Base-by-base conservation (phyloP, 2,113 vertebrate species). In the Melospiza georgiana region DNA sequence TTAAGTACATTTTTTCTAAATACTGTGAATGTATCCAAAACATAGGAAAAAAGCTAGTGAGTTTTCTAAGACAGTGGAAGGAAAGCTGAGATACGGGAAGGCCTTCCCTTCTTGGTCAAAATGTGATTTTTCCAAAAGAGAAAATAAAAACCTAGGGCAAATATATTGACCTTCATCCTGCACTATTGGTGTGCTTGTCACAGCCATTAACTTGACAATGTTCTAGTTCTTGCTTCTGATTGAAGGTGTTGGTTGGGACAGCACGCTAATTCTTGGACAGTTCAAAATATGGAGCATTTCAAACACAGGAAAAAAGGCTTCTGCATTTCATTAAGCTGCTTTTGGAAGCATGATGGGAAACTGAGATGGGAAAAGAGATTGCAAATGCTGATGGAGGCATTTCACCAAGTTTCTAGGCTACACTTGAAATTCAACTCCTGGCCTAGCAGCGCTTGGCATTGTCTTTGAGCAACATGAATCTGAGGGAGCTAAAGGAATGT, bases 351-450 rank as follows among this genome's bases (percentile, higher is more conserved):
- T 12, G 23, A 66, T 46, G 37, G 49, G 63, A 89, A 81, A 78
- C 39, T 22, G 67, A 90, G 39, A 27, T 6, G 13, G 71, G 67
- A 15, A 41, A 75, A 93, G 33, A 74, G 57, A 86, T 51, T 74
- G 16, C 28, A 80, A 84, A 63, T 68, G 37, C 28, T 3, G 11
- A 43, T 31, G 49, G 14, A 85, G 14, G 33, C 12, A 55, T 80
- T 94, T 72, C 49, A 62, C 28, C 44, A 75, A 19, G 20, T 86
- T 95, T 72, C 52, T 37, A 16, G 18, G 48, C 25, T 77, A 18
- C 52, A 39, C 28, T 92, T 90, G 67, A 90, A 92, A 95, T 92
- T 92, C 79, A 78, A 2, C 83, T 89, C 44, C 83, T 78, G 39
- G 63, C 35, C 44, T 65, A 80, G 33, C 27, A 77, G 9, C 0